phyloP scores from a whole-genome alignment of 2,113 vertebrate genomes.

The Clarias magur region DNA sequence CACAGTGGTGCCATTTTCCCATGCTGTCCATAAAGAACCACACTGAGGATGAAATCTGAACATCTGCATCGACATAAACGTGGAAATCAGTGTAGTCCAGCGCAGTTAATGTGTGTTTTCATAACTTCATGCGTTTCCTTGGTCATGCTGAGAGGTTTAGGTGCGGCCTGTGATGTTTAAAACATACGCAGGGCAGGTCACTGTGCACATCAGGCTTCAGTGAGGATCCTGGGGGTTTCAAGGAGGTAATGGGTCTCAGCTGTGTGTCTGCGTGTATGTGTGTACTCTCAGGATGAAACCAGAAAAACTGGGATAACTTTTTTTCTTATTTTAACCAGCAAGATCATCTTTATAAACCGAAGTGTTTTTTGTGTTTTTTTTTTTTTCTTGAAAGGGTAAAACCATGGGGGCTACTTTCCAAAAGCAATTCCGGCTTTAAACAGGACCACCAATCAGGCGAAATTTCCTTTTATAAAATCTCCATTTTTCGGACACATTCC shows the following conservation, averaged over 20 bases:
- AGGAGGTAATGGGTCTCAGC: constrained; percentile 30
- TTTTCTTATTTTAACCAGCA: not conserved
- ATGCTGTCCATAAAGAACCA: not conserved
- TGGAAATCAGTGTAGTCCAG: not conserved
- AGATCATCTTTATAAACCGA: not conserved
- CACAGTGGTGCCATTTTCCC: not conserved
- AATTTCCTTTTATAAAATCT: not conserved
- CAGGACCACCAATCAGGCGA: not conserved
- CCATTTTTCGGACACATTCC: not conserved
- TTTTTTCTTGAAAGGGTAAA: not conserved
- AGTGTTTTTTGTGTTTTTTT: not conserved
- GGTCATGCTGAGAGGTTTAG: constrained; percentile 16
- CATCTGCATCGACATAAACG: constrained; percentile 2
- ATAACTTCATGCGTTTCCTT: not conserved
- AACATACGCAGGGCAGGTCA: constrained; percentile 28
- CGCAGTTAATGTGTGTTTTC: constrained; percentile 21
- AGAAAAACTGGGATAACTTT: not conserved
- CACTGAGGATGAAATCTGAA: not conserved
- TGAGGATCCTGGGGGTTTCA: not conserved
- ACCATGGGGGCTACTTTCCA: not conserved
- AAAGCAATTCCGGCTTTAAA: not conserved
- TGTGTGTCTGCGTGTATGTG: constrained; percentile 9
- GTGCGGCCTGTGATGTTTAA: constrained; percentile 18
- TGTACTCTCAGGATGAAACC: not conserved
- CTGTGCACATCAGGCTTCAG: constrained; percentile 1